phyloP scores from a whole-genome alignment of 2,888 invertebrate species.

The Acleris holmiana region DNA sequence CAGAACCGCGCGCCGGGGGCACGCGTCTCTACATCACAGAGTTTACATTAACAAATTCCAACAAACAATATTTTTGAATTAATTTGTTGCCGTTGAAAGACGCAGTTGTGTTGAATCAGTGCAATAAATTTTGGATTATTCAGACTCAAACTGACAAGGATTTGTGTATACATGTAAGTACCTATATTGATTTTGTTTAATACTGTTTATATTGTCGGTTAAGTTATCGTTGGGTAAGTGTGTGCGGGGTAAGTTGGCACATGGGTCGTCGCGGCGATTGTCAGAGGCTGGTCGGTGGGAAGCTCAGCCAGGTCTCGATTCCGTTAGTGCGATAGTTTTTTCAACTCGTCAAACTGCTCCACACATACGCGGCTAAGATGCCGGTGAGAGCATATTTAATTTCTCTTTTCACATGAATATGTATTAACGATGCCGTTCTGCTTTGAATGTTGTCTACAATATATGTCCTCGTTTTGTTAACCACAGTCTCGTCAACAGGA shows the following conservation, averaged over 20 bases:
- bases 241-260: conserved; percentile 8
- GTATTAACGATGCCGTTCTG: conserved; percentile 33
- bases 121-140: conserved; percentile 26
- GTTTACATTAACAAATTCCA: conserved; percentile 11
- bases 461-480: conserved; percentile 27
- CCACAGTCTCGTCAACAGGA: conserved; percentile 28
- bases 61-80: neutral
- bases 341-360: conserved; percentile 41
- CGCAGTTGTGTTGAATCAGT: conserved; percentile 25
- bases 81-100: conserved; percentile 4
- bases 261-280: conserved; percentile 6
- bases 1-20: conserved; percentile 29
- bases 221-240: conserved; percentile 9
- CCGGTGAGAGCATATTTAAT: conserved; percentile 39
- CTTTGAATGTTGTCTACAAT: conserved; percentile 14
- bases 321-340: conserved; percentile 42
- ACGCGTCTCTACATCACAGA: conserved; percentile 4
- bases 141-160: conserved; percentile 20
- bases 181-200: conserved; percentile 35
- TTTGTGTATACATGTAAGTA: conserved; percentile 37
- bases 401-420: conserved; percentile 43
- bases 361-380: conserved; percentile 15
- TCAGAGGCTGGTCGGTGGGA: conserved; percentile 33
- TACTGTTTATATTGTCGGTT: conserved; percentile 28
- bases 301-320: conserved; percentile 35